Evolutionary conservation across 2,888 invertebrate genomes (phyloP).

Genomic region (Macrophya annulata): DNA sequence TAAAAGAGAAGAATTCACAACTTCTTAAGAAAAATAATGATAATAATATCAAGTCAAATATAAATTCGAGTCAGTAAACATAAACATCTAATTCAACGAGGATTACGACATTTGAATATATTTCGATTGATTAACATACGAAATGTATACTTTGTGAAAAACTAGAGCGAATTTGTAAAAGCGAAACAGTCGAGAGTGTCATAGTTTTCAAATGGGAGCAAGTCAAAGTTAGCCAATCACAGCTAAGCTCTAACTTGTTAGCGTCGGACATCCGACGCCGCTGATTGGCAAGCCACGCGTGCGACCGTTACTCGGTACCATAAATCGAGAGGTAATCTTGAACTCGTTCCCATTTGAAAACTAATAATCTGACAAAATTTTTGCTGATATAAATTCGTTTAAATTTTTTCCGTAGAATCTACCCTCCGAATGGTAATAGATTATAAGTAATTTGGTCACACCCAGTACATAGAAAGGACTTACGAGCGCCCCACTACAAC

Average conservation of each 20-base stretch:
- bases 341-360: background rate
- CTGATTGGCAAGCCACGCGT: background rate
- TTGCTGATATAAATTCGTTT: background rate
- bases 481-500: background rate
- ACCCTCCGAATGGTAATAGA: background rate
- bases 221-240: background rate
- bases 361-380: background rate
- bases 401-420: background rate
- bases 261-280: background rate
- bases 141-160: background rate
- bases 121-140: background rate
- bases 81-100: background rate
- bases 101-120: background rate
- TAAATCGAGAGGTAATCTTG: background rate
- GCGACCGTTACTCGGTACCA: background rate
- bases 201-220: background rate
- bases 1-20: background rate
- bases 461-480: background rate
- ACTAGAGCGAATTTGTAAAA: background rate
- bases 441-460: background rate
- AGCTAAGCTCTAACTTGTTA: background rate
- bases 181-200: background rate
- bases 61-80: background rate
- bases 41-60: background rate
- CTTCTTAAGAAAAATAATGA: background rate